Evolutionary conservation across 2,888 invertebrate genomes (phyloP).

Genomic region (Eupelmus urozonus): DNA sequence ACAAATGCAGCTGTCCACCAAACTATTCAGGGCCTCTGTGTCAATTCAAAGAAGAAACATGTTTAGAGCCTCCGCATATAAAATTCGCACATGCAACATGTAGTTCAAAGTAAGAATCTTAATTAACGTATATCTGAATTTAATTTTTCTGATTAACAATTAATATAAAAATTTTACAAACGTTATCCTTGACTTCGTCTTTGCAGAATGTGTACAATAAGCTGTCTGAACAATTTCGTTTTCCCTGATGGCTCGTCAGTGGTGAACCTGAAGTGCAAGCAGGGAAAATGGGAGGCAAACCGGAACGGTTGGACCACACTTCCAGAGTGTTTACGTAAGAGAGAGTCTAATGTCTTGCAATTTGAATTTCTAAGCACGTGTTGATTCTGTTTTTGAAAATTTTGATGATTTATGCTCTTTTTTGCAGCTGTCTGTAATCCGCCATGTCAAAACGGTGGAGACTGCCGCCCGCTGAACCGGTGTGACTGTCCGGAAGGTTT

Average conservation of each 20-base stretch:
- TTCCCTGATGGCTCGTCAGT: conserved; percentile 86
- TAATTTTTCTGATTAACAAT: not conserved
- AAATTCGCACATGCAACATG: conserved; percentile 84
- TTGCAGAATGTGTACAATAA: conserved; percentile 83
- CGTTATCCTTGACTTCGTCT: conserved; percentile 39
- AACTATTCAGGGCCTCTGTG: conserved; percentile 86
- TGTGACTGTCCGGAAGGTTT: conserved; percentile 88
- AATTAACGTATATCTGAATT: not conserved
- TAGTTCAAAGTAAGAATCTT: conserved; percentile 81
- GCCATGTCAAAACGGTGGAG: conserved; percentile 88
- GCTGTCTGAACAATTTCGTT: conserved; percentile 82
- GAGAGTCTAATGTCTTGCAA: conserved; percentile 50
- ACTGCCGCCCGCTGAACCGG: conserved; percentile 86
- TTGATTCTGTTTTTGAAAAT: not conserved
- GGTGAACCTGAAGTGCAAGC: conserved; percentile 83
- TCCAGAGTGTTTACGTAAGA: conserved; percentile 85
- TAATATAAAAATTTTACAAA: not conserved
- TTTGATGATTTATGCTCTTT: conserved; percentile 31
- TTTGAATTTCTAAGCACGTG: not conserved
- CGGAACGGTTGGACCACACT: conserved; percentile 82
- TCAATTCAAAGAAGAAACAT: conserved; percentile 86
- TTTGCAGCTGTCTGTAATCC: conserved; percentile 83
- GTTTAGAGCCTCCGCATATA: conserved; percentile 82
- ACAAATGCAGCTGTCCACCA: conserved; percentile 86
- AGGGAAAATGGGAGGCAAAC: conserved; percentile 85